Evolutionary conservation across 1,140 invertebrate genomes (phyloP).

Genomic region (Lutraria rhynchaena): DNA sequence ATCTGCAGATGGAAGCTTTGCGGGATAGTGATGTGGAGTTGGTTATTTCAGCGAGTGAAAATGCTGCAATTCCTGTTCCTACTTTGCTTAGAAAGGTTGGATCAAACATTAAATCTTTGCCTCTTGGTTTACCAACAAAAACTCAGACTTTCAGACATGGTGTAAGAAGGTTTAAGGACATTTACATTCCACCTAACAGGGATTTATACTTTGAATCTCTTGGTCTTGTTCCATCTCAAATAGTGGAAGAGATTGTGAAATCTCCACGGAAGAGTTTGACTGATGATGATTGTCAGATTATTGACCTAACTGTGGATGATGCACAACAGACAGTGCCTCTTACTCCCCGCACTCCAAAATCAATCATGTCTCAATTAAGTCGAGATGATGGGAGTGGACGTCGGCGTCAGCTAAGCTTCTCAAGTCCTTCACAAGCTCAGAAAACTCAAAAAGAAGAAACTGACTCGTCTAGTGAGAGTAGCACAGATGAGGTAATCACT

Average conservation of each 20-base stretch:
- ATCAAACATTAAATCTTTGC: slow-evolving; percentile 39
- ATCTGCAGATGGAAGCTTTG: no score
- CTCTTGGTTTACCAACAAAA: slow-evolving; percentile 29
- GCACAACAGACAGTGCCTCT: slow-evolving; percentile 5
- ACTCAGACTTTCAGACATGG: neutral
- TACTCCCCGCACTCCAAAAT: slow-evolving; percentile 29
- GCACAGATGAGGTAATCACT: neutral
- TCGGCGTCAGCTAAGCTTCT: slow-evolving; percentile 41
- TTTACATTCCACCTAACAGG: slow-evolving; percentile 43
- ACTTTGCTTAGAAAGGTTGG: slow-evolving; percentile 51
- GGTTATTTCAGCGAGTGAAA: neutral
- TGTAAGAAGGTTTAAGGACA: slow-evolving; percentile 25
- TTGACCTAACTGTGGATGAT: slow-evolving; percentile 46
- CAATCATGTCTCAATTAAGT: slow-evolving; percentile 42
- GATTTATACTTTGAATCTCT: slow-evolving; percentile 52
- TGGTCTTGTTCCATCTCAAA: slow-evolving; percentile 8
- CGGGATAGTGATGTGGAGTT: no score
- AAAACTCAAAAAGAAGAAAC: neutral
- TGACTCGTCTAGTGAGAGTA: neutral
- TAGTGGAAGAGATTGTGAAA: slow-evolving; percentile 36
- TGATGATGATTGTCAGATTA: slow-evolving; percentile 50
- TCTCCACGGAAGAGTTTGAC: slow-evolving; percentile 36
- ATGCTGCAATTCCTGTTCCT: slow-evolving; percentile 10
- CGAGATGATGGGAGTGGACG: slow-evolving; percentile 31
- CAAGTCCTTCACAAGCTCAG: neutral